phyloP scores from a whole-genome alignment of 2,888 invertebrate genomes.

The Xestia sexstrigata region DNA sequence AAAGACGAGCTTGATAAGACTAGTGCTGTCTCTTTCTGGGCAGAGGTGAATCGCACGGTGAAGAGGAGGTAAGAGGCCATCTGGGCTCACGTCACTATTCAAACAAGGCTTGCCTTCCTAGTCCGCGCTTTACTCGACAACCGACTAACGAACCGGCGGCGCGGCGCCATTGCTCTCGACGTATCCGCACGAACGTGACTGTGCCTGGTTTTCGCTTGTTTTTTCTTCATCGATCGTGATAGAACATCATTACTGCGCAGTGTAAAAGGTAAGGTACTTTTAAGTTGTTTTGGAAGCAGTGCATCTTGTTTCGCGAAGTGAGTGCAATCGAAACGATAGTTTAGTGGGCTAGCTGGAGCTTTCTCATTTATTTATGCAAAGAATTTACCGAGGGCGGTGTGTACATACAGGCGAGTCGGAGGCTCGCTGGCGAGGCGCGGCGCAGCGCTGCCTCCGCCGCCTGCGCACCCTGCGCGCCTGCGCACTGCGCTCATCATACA shows the following conservation, averaged over 20 bases:
- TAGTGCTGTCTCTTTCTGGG: constrained; percentile 75
- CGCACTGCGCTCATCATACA: constrained; percentile 77
- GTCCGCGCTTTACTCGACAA: constrained; percentile 86
- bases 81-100: constrained; percentile 84
- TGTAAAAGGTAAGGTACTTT: constrained; percentile 87
- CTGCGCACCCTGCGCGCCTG: constrained; percentile 86
- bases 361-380: constrained; percentile 90
- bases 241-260: constrained; percentile 89
- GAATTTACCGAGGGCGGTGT: constrained; percentile 89
- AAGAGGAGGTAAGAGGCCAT: constrained; percentile 75
- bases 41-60: constrained; percentile 18
- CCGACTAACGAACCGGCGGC: constrained; percentile 82
- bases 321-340: constrained; percentile 73
- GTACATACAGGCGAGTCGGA: constrained; percentile 84
- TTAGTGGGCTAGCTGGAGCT: constrained; percentile 80
- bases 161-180: constrained; percentile 88
- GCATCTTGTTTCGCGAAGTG: constrained; percentile 81
- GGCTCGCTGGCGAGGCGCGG: constrained; percentile 84
- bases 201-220: constrained; percentile 87
- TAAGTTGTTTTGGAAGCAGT: constrained; percentile 85
- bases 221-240: constrained; percentile 87
- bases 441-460: constrained; percentile 86
- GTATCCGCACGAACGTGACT: constrained; percentile 89
- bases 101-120: constrained; percentile 89
- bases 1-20: constrained; percentile 65